Evolutionary conservation across 2,797 vertebrate genomes (phyloP), one percentile per base, ranked within the genome.

Genomic region (Pachyuromys duprasi): DNA sequence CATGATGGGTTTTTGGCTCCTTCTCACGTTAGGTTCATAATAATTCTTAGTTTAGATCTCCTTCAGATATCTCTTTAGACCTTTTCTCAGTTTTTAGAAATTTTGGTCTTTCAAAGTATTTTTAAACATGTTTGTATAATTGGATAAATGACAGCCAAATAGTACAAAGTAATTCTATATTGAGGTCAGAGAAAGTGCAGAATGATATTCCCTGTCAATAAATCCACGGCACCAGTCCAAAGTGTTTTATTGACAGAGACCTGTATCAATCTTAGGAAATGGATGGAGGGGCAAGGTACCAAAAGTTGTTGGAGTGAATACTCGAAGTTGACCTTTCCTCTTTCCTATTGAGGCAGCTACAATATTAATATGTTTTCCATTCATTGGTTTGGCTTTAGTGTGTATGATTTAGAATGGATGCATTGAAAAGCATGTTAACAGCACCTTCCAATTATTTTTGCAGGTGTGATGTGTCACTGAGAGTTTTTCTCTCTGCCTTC

Each of bases 401-500:
- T 82, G 90, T 83, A 87, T 74, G 24, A 5, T 87, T 96, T 74
- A 94, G 81, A 72, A 79, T 69, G 8, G 83, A 13, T 13, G 57
- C 8, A 69, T 92, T 94, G 2, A 69, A 92, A 90, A 26, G 31
- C 42, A 74, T 86, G 53, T 57, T 91, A 82, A 60, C 22, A 72
- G 49, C 45, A 72, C 33, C 80, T 90, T 69, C 78, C 42, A 92
- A 78, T 81, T 95, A 60, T 24, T 93, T 96, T 82, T 97, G 22
- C 62, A 87, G 75, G 22, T 95, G 55, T 83, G 62, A 67, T 84
- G n/a, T 83, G 79, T 89, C 92, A 60, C 69, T 62, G 84, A 82
- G 62, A 39, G 78, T 72, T 33, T 26, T 63, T 69, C n/a, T 65
- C 17, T 79, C 57, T 45, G 49, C 22, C 80, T 93, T 91, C 36